These are phyloP conservation scores for Platygyra sinensis DNA, from an alignment of 64 coral and sea anemone genomes.

Conservation along the genomic window DNA sequence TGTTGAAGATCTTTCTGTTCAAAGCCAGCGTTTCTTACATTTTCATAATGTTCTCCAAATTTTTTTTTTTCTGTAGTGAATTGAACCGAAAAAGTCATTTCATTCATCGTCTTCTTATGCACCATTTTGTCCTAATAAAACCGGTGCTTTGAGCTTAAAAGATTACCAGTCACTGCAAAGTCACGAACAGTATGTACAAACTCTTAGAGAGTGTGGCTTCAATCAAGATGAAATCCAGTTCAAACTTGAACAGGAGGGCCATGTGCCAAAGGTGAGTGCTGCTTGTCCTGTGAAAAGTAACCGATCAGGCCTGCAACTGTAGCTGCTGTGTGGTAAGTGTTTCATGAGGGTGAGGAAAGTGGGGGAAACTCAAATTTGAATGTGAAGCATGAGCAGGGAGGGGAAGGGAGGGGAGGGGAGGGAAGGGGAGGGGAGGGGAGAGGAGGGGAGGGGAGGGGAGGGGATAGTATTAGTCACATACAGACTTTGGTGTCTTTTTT, in stretches of 20 bases:
- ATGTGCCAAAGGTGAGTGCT: conserved; percentile 65
- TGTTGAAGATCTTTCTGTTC: no score
- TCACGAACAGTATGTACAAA: conserved; percentile 61
- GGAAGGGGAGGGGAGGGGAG: no score
- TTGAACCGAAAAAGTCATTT: conserved; percentile 78
- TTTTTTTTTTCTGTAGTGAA: conserved; percentile 44
- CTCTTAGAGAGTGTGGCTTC: conserved; percentile 72
- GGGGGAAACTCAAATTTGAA: no score
- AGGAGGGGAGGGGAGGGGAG: no score
- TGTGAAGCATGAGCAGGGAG: no score
- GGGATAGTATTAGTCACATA: no score
- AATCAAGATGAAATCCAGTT: conserved; percentile 93
- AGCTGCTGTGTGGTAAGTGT: no score
- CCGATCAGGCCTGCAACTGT: no score
- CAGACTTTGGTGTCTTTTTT: no score
- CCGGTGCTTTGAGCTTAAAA: conserved; percentile 65
- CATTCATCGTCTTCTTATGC: conserved; percentile 69
- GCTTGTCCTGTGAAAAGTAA: neutral
- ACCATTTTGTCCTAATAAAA: conserved; percentile 55
- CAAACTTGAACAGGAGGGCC: conserved; percentile 79
- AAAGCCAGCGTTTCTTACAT: no score
- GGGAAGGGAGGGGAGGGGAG: no score
- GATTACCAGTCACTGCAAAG: conserved; percentile 80
- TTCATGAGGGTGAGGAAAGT: no score
- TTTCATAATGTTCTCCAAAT: neutral